phyloP scores from a whole-genome alignment of 2,797 vertebrate genomes.

The Dromococcyx pavoninus region DNA sequence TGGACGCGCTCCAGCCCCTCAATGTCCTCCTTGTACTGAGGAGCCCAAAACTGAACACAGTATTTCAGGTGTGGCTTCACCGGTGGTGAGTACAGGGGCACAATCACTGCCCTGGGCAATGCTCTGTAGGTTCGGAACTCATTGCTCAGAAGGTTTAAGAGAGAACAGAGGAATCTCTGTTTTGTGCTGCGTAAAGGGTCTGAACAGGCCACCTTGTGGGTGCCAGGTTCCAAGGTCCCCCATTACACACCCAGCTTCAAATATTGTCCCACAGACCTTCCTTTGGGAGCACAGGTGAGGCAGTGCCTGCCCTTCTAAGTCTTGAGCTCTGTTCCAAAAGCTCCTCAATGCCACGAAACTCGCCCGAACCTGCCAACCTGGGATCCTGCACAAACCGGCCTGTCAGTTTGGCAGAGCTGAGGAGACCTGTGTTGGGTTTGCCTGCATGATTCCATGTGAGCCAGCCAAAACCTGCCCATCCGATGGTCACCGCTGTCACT shows the following conservation, averaged over 20 bases:
- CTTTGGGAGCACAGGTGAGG: rapidly evolving
- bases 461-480: not conserved
- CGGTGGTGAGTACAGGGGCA: too few species aligned
- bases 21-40: too few species aligned
- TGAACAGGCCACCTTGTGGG: rapidly evolving
- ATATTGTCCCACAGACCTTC: not conserved
- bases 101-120: too few species aligned
- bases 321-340: not conserved
- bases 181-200: not conserved
- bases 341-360: not conserved
- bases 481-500: rapidly evolving
- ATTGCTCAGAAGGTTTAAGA: not conserved
- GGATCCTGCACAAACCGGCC: not conserved
- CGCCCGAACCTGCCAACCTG: not conserved
- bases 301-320: not conserved
- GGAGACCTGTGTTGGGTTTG: not conserved
- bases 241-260: rapidly evolving
- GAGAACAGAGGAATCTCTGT: not conserved
- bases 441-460: not conserved
- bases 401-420: not conserved
- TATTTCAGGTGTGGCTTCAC: too few species aligned
- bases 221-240: not conserved
- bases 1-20: too few species aligned
- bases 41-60: too few species aligned
- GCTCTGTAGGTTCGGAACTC: not conserved